Percentiles rank a stretch among this genome's conserved stretches.
These are phyloP conservation scores for Thymelicus acteon DNA, from an alignment of 2,888 invertebrate genomes.

Conservation along the genomic window DNA sequence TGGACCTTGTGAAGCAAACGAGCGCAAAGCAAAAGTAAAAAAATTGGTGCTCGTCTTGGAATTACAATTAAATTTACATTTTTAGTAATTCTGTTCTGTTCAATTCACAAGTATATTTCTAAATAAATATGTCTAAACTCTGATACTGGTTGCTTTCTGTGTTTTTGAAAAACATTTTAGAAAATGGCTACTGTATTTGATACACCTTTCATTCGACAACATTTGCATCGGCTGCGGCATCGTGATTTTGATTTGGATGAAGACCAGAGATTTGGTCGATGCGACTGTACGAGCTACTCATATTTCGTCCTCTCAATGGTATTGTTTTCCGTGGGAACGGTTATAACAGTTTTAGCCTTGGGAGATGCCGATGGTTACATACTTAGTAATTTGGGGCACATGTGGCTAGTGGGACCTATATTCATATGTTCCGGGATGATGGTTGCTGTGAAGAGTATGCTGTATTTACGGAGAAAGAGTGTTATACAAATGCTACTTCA, in stretches of 20 bases:
- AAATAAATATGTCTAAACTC: constrained; percentile 41
- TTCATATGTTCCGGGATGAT: constrained; percentile 88
- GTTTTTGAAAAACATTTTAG: constrained; percentile 42
- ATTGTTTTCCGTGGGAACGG: constrained; percentile 86
- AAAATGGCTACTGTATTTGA: constrained; percentile 87
- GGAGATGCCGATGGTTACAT: constrained; percentile 86
- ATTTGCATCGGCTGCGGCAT: constrained; percentile 84
- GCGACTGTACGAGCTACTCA: constrained; percentile 88
- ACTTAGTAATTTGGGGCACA: constrained; percentile 86
- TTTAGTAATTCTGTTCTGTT: not conserved
- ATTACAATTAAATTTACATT: constrained; percentile 6
- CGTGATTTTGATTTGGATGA: constrained; percentile 86
- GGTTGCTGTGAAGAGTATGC: constrained; percentile 88
- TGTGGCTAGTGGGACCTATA: constrained; percentile 88
- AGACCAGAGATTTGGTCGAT: constrained; percentile 86
- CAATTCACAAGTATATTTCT: constrained; percentile 23
- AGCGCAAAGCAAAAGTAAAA: constrained; percentile 24
- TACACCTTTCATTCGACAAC: constrained; percentile 86
- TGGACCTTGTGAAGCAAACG: not conserved
- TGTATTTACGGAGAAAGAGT: constrained; percentile 87
- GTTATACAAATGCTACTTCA: constrained; percentile 87
- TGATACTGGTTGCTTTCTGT: constrained; percentile 48
- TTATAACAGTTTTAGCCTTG: constrained; percentile 86
- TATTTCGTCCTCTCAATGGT: constrained; percentile 87
- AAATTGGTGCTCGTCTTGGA: constrained; percentile 48